Evolutionary conservation across 2,888 invertebrate species (phyloP), one percentile per base, ranked within the genome.

Genomic region (Diplolepis rosae): DNA sequence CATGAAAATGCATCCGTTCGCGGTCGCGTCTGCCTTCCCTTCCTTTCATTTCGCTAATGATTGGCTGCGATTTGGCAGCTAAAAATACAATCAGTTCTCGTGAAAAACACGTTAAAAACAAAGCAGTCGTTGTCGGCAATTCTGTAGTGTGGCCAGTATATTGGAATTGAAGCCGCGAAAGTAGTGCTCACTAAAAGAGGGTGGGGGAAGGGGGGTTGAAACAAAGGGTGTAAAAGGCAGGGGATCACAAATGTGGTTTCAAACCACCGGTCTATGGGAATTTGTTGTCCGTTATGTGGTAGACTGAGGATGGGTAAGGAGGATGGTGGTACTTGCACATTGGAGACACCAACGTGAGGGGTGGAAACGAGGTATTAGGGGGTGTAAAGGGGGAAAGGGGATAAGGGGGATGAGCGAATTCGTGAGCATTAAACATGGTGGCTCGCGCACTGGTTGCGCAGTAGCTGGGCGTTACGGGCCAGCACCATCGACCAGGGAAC

Each of bases 61-160:
- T 85, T 82, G 82, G 78, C 80, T 79, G 76, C 82, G 75, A 82
- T 83, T 80, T 78, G 75, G 72, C 81, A 78, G 77, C 80, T 81
- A 79, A 82, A 84, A 83, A 83, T 83, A 82, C 84, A 83, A 83
- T 84, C 83, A 79, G 67, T 68, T 66, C 79, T 78, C 75, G 80
- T 77, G 79, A 80, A 80, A 80, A 82, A 81, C 80, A 77, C 83
- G 84, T 84, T 83, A 80, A 82, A 84, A 83, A 83, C 72, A 71
- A 72, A 74, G 70, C 74, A 39, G 39, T 24, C 39, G 39, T 61
- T 56, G 56, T 56, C 24, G 35, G 1, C 35, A 35, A 35, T 56
- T 22, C 18, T 56, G 32, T 27, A 52, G 51, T 56, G 35, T 35
- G 35, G 35, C 22, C 7, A 2, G 18, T 22, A 56, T 56, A 35